Base-by-base conservation (phyloP, 2,888 invertebrate genomes). In the Atrina japonica region DNA sequence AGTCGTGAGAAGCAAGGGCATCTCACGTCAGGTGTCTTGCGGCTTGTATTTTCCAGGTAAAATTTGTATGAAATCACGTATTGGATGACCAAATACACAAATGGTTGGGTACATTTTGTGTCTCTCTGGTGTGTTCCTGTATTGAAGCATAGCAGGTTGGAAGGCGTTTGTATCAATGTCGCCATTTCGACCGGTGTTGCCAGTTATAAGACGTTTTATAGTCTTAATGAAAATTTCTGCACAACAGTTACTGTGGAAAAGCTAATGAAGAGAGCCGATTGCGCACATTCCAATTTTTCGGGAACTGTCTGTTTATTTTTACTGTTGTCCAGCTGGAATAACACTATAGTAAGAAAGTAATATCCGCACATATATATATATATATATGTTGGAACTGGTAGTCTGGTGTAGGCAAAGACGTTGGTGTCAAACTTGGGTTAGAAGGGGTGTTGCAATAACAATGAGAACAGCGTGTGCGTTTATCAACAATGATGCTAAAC, bases 211-310 rank as follows among this genome's bases (percentile, higher is more conserved):
- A n/a, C 83, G 73, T 50, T 83, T 80, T 5, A 84, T 66, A 9
- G 83, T 82, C 53, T 85, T 82, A 1, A 83, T 78, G 0, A 79
- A 77, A 30, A 84, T 56, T 49, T 82, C 82, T 1, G 82, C 83
- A 0, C 80, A 29, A 49, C 83, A 82, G 63, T 84, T 84, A 61
- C 78, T 81, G 68, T 3, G 78, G 79, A 50, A 76, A 83, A 7
- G 80, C 79, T 0, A 84, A 82, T 1, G 81, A 84, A n/a, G 83
- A 83, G 1, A 83, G 58, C 0, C 80, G 58, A 45, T 84, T 82
- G 52, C 79, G 68, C 0, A 84, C 78, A n/a, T 82, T 80, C 82
- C 83, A 85, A 18, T 69, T 35, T 16, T 69, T 52, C 1, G 84
- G 70, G 52, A 84, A 84, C 21, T 50, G 27, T n/a, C n/a, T n/a